A percentile compares a stretch with the other conserved stretches of the same genome.
These are phyloP conservation scores for Pemphredon lugubris DNA, from an alignment of 2,888 invertebrate species.

Conservation along the genomic window DNA sequence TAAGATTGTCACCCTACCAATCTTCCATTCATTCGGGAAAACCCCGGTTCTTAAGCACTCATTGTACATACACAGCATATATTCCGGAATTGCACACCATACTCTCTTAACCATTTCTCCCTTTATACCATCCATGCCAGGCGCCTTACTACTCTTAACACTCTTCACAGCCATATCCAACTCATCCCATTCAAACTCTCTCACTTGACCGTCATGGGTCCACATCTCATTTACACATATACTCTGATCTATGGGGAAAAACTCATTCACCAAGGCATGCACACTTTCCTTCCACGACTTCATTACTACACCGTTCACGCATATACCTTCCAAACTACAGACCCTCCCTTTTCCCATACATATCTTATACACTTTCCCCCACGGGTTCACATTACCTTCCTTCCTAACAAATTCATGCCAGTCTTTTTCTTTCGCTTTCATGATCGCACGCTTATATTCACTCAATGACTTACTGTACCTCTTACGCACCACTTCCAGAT, in stretches of 20 bases:
- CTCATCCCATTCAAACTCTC: constrained; percentile 4
- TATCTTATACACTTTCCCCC: constrained; percentile 11
- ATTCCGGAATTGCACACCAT: constrained; percentile 7
- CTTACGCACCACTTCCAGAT: background rate
- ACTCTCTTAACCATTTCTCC: background rate
- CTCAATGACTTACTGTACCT: background rate
- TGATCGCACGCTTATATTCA: background rate
- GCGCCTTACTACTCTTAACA: background rate
- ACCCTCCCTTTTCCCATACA: background rate
- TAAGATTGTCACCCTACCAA: background rate
- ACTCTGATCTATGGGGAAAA: constrained; percentile 1
- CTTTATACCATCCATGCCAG: constrained; percentile 7
- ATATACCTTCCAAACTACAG: background rate
- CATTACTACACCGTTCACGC: background rate
- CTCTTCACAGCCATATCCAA: background rate
- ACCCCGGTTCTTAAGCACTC: background rate
- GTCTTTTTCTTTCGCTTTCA: constrained; percentile 1
- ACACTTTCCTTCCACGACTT: constrained; percentile 13
- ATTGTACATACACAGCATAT: constrained; percentile 7
- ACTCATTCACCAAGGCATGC: background rate
- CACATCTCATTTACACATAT: no score
- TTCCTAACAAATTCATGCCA: constrained; percentile 8
- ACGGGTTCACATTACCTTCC: constrained; percentile 12
- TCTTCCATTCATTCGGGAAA: constrained; percentile 17
- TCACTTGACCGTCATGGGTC: background rate